Evolutionary conservation across 2,797 vertebrate species (phyloP).

Genomic region (Lates japonicus): DNA sequence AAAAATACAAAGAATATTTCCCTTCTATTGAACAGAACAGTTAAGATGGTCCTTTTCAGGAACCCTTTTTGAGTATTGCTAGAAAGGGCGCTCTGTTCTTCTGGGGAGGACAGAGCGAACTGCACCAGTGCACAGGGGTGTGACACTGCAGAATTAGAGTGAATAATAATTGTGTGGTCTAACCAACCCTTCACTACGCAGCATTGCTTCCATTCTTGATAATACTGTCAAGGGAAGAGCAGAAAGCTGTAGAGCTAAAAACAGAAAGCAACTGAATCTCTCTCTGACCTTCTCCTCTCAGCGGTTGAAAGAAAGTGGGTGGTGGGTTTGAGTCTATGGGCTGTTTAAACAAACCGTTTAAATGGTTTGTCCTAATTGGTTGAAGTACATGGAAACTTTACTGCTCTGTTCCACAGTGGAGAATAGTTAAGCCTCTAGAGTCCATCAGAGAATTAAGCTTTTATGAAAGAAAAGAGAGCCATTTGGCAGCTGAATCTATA

Average conservation of each 20-base stretch:
- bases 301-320: constrained; percentile 13
- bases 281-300: constrained; percentile 46
- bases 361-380: constrained; percentile 43
- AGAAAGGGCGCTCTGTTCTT: constrained; percentile 42
- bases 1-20: not conserved
- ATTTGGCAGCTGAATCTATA: constrained; percentile 35
- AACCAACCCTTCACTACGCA: constrained; percentile 59
- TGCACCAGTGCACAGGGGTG: constrained; percentile 57
- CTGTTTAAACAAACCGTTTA: constrained; percentile 29
- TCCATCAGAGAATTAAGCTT: constrained; percentile 11
- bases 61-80: constrained; percentile 10
- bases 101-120: constrained; percentile 43
- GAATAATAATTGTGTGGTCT: constrained; percentile 73
- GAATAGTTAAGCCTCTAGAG: constrained; percentile 17
- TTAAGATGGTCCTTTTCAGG: not conserved
- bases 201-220: constrained; percentile 50
- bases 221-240: constrained; percentile 49
- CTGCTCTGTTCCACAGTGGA: not conserved
- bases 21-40: not conserved
- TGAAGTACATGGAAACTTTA: constrained; percentile 29
- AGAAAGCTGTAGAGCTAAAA: constrained; percentile 33
- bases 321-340: not conserved
- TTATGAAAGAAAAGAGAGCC: constrained; percentile 23
- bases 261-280: constrained; percentile 26
- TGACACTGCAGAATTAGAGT: constrained; percentile 63